A percentile compares a stretch with the other conserved stretches of the same genome.
Evolutionary conservation across 2,113 vertebrate genomes (phyloP).

Genomic region (Pituophis catenifer): DNA sequence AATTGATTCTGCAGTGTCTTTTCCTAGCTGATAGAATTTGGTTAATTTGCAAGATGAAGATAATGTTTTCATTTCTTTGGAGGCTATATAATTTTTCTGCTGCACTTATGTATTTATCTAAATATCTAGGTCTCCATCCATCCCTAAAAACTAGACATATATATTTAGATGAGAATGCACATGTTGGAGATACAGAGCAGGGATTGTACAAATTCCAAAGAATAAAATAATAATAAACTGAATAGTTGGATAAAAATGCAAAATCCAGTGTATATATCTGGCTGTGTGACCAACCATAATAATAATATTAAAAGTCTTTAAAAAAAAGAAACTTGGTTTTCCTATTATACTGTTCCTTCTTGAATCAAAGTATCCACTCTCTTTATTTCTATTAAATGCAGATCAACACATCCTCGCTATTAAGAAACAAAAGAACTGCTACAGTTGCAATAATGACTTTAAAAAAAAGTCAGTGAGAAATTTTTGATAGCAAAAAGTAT

Average conservation of each 20-base stretch:
- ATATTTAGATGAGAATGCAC: neutral
- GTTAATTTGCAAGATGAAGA: neutral
- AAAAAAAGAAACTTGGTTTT: neutral
- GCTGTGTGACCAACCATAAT: neutral
- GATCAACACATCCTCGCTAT: neutral
- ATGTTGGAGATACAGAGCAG: neutral
- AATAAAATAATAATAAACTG: neutral
- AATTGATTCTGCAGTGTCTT: neutral
- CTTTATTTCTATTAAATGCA: neutral
- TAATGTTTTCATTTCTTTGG: neutral
- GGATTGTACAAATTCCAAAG: neutral
- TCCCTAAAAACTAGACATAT: neutral
- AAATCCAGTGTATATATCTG: neutral
- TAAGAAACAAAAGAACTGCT: neutral
- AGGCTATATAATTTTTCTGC: neutral
- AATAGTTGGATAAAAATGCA: neutral
- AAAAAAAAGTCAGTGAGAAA: neutral
- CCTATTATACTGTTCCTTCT: neutral
- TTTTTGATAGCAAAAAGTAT: neutral
- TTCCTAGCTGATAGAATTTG: neutral
- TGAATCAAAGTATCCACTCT: neutral
- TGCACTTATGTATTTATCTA: neutral
- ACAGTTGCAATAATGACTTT: neutral
- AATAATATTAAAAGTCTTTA: neutral
- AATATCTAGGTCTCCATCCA: neutral